Conservation (phyloP, 2,797 vertebrate species). For the Pipistrellus nathusii region DNA sequence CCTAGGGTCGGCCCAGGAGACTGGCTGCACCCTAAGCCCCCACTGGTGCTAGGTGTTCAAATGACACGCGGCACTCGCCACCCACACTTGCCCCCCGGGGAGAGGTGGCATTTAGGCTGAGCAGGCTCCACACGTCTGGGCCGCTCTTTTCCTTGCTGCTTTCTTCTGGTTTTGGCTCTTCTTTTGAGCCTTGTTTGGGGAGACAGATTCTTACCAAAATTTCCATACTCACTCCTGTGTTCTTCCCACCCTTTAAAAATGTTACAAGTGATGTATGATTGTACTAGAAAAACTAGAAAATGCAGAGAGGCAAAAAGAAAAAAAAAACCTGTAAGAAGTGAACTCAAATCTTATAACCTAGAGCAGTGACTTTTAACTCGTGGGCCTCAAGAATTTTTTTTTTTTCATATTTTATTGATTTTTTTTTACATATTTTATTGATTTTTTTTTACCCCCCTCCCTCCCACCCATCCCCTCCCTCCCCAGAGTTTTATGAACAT, state of each 20-base stretch:
- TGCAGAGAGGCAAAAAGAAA: background rate
- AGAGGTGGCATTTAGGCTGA: no score
- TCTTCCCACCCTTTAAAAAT: background rate
- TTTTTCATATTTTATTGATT: no score
- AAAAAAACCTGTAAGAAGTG: background rate
- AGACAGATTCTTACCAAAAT: background rate
- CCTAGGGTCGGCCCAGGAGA: background rate
- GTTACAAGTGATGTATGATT: background rate
- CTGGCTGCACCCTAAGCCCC: background rate
- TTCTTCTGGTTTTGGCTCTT: background rate
- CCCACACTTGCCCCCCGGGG: background rate
- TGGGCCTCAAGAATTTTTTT: background rate
- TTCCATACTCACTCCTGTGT: background rate
- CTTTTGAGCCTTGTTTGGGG: background rate
- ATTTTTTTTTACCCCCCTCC: no score
- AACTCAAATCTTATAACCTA: background rate
- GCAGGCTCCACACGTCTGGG: background rate
- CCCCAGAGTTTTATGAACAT: no score
- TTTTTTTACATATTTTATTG: no score
- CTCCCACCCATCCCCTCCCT: no score
- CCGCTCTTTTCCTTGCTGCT: background rate
- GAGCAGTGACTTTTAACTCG: background rate
- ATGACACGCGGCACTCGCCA: no score
- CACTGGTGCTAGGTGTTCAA: background rate
- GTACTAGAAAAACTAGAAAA: background rate